Conservation (phyloP, 92 coral and sea anemone genomes). For the Montipora capitata region DNA sequence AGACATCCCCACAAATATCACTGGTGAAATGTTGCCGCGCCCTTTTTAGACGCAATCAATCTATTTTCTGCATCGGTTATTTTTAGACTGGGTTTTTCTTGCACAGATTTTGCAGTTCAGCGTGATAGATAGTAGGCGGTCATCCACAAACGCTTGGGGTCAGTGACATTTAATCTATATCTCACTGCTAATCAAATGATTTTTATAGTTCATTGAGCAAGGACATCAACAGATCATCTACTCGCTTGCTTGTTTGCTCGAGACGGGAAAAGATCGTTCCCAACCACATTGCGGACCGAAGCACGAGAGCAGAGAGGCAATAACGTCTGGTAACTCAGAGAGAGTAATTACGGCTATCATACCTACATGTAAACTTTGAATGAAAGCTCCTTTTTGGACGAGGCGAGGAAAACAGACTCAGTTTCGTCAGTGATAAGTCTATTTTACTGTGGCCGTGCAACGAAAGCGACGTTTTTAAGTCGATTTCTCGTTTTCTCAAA, state of each 20-base stretch:
- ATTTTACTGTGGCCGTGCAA: no score
- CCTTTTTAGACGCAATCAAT: background rate
- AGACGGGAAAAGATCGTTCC: background rate
- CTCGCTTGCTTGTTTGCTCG: constrained; percentile 7
- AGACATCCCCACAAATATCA: no score
- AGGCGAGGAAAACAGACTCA: background rate
- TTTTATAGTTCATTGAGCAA: constrained; percentile 15
- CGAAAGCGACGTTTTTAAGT: no score
- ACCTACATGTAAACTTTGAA: no score
- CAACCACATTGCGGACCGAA: background rate
- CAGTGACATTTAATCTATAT: constrained; percentile 19
- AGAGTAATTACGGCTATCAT: no score
- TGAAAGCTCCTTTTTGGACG: no score
- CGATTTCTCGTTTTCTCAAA: no score
- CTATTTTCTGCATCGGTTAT: background rate
- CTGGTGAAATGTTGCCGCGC: no score
- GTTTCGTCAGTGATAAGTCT: no score
- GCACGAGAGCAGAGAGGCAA: no score
- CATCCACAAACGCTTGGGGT: constrained; percentile 1
- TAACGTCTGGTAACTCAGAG: no score
- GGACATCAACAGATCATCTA: constrained; percentile 28
- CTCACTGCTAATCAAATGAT: constrained; percentile 17
- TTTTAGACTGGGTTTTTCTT: no score
- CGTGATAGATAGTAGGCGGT: constrained; percentile 27
- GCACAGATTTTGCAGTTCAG: background rate